Evolutionary conservation across 1,140 invertebrate genomes (phyloP).

Genomic region (Copidosoma floridanum): DNA sequence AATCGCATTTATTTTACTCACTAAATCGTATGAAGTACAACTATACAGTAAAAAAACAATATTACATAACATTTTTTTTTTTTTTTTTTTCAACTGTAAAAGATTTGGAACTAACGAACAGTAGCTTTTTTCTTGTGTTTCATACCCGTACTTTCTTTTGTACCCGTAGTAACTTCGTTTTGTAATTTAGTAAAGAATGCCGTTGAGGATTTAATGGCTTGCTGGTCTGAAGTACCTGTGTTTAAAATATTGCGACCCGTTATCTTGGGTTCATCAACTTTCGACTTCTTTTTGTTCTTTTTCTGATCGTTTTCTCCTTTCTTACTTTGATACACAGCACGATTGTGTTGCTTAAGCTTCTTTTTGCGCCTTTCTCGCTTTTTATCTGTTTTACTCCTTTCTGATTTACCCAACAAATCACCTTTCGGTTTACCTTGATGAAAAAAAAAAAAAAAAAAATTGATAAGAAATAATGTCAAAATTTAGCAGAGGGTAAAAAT

Average conservation of each 20-base stretch:
- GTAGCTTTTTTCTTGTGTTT: constrained; percentile 42
- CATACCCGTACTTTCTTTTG: constrained; percentile 49
- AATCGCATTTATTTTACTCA: constrained; percentile 13
- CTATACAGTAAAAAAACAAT: no score
- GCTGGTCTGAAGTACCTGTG: constrained; percentile 53
- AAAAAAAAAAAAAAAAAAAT: constrained; percentile 26
- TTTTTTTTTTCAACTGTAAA: constrained; percentile 26
- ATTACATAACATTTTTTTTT: no score
- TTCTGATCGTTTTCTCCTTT: constrained; percentile 59
- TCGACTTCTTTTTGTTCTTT: constrained; percentile 37
- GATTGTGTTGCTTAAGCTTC: constrained; percentile 70
- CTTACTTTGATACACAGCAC: constrained; percentile 49
- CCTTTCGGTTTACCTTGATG: constrained; percentile 71
- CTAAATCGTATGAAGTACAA: no score
- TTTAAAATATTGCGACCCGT: constrained; percentile 66
- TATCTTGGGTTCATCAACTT: constrained; percentile 57
- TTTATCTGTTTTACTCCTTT: constrained; percentile 83
- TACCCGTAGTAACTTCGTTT: constrained; percentile 64
- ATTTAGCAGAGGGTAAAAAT: background rate
- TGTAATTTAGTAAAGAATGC: constrained; percentile 81
- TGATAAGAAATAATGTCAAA: constrained; percentile 11
- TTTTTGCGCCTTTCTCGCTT: constrained; percentile 86
- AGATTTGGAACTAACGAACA: constrained; percentile 55
- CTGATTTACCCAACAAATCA: constrained; percentile 75
- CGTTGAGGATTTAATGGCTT: constrained; percentile 73